Evolutionary conservation across 2,797 vertebrate genomes (phyloP), one percentile per base, ranked within the genome.

Genomic region (Sebastes itinus): DNA sequence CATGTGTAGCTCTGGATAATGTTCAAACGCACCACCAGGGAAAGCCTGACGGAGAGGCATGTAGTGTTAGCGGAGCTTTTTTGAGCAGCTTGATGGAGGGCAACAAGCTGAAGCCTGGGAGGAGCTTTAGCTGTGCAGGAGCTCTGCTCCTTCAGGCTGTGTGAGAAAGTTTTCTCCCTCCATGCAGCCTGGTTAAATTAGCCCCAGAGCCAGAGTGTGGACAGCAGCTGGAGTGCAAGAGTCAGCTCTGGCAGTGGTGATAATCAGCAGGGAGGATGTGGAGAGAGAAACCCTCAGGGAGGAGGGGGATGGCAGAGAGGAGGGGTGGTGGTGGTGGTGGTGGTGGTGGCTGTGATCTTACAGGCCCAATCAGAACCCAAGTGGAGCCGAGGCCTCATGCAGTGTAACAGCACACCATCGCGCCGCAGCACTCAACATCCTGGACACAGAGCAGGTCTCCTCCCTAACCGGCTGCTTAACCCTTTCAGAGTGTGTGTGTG

Each of bases 261-360:
- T 95, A 95, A 95, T 95, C 95, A 95, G 88, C 91, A 92, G 92
- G 94, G 94, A 95, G 94, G 94, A 95, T 94, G 94, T 95, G 86
- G 93, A 91, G 90, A 93, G 91, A 94, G 90, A 90, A 89, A 88
- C 90, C 92, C 94, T 89, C 77, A 72, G 91, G 91, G 91, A 85
- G 87, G 85, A 79, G 85, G 82, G 23, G 32, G 28, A 20, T 62
- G 78, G 86, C 60, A 33, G 68, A 38, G 72, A 55, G 75, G 33
- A 46, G 55, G 61, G 58, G 52, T 18, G 68, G 58, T 49, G 64
- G 68, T 49, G 42, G 56, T 46, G 63, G 70, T 33, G 42, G 35
- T 38, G 59, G 28, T 28, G 2, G 59, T 16, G 60, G 85, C 90
- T 92, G 89, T 94, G 94, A 95, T 95, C 95, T 94, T 92, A 94